These are phyloP conservation scores for Pilophorus perplexus DNA, from an alignment of 2,888 invertebrate species.

Conservation along the genomic window DNA sequence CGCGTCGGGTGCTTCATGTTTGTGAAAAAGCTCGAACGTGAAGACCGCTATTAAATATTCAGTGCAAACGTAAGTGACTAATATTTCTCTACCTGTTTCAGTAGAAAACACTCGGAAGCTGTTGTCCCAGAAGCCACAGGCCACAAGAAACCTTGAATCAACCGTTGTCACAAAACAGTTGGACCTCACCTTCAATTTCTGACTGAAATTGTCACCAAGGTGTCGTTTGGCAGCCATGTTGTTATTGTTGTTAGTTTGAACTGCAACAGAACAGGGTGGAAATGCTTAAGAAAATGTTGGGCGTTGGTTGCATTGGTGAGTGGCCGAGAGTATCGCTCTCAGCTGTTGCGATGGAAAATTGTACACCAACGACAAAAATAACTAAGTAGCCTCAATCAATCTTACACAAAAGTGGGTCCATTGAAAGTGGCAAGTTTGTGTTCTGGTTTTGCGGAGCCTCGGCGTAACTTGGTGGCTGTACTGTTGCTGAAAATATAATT, in stretches of 20 bases:
- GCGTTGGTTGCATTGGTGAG: no score
- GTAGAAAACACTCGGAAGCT: slow-evolving; percentile 97
- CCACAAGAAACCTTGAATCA: slow-evolving; percentile 93
- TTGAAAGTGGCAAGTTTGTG: slow-evolving; percentile 82
- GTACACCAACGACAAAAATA: neutral
- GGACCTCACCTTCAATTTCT: slow-evolving; percentile 86
- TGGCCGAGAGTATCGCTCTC: no score
- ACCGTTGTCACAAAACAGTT: slow-evolving; percentile 98
- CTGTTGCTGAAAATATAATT: slow-evolving; percentile 62
- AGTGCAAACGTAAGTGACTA: no score
- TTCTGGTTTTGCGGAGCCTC: slow-evolving; percentile 72
- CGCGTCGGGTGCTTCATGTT: no score
- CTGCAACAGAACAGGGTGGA: slow-evolving; percentile 53
- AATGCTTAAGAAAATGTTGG: slow-evolving; percentile 15
- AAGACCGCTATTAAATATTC: no score
- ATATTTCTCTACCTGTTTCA: slow-evolving; percentile 80
- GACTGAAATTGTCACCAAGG: slow-evolving; percentile 97
- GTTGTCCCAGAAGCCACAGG: slow-evolving; percentile 99
- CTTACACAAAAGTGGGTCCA: slow-evolving; percentile 94
- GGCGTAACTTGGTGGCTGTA: slow-evolving; percentile 76
- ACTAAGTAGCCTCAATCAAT: slow-evolving; percentile 48
- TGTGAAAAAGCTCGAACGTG: no score
- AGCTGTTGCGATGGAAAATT: no score
- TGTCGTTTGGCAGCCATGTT: slow-evolving; percentile 74
- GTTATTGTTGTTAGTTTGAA: slow-evolving; percentile 67